Evolutionary conservation across 2,888 invertebrate species (phyloP).

Genomic region (Scaptomyza polygonia): DNA sequence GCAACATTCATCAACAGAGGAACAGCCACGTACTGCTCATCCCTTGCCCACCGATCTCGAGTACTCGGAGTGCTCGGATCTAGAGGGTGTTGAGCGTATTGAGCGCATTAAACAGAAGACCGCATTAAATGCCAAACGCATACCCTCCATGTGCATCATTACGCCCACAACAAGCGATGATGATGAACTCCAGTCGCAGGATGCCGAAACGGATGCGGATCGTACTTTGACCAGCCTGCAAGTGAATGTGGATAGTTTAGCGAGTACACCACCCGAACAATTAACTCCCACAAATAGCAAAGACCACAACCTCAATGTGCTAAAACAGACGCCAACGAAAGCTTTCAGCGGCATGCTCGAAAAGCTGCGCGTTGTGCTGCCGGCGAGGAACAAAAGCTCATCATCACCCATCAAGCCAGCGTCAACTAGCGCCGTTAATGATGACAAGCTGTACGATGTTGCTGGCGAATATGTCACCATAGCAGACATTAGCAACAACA

Average conservation of each 20-base stretch:
- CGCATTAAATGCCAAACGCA: constrained; percentile 93
- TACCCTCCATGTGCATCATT: constrained; percentile 96
- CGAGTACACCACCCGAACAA: constrained; percentile 59
- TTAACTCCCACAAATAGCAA: constrained; percentile 67
- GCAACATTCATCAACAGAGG: constrained; percentile 68
- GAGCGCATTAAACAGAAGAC: constrained; percentile 94
- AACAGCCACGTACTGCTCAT: constrained; percentile 70
- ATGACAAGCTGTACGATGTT: constrained; percentile 82
- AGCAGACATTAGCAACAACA: constrained; percentile 92
- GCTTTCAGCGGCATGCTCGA: constrained; percentile 91
- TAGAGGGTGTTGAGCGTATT: constrained; percentile 94
- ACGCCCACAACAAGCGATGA: constrained; percentile 93
- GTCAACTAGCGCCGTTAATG: constrained; percentile 84
- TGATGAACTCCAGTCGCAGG: constrained; percentile 87
- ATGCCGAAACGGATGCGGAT: constrained; percentile 54
- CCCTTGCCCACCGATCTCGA: constrained; percentile 87
- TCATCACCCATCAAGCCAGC: constrained; percentile 63
- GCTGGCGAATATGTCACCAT: constrained; percentile 93
- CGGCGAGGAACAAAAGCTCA: constrained; percentile 83
- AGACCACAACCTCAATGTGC: constrained; percentile 83
- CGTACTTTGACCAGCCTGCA: constrained; percentile 86
- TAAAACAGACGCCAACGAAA: constrained; percentile 79
- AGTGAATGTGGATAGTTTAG: constrained; percentile 77
- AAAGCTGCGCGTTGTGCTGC: constrained; percentile 88
- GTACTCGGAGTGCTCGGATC: constrained; percentile 93